Conservation (phyloP, 2,797 vertebrate genomes). For the Hipposideros larvatus region DNA sequence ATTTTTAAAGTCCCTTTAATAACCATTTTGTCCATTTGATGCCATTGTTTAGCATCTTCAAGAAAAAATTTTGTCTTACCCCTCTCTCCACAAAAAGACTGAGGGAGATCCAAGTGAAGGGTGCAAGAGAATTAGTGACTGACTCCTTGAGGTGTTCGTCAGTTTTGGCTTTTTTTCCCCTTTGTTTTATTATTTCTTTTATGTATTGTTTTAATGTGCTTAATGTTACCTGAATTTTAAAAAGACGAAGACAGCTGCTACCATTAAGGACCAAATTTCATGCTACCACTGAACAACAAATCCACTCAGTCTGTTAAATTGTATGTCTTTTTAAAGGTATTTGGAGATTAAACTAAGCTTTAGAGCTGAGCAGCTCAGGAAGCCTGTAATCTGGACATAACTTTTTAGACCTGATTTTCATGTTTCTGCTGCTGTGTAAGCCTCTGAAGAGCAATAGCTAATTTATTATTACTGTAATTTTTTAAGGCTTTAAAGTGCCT, state of each 20-base stretch:
- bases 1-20: conserved; percentile 69
- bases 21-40: conserved; percentile 20
- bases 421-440: conserved; percentile 67
- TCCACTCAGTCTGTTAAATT: conserved; percentile 64
- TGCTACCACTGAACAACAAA: conserved; percentile 73
- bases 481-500: conserved; percentile 85
- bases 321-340: conserved; percentile 75
- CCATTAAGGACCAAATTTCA: conserved; percentile 83
- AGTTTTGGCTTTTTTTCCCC: conserved; percentile 33
- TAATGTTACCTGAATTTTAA: conserved; percentile 66
- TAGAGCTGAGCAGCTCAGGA: conserved; percentile 70
- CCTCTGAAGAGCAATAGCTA: conserved; percentile 81
- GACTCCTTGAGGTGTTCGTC: conserved; percentile 77
- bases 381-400: conserved; percentile 49
- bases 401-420: conserved; percentile 56
- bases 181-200: conserved; percentile 65
- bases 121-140: conserved; percentile 63
- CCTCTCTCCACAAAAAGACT: conserved; percentile 56
- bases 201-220: conserved; percentile 70
- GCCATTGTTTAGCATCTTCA: conserved; percentile 67
- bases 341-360: conserved; percentile 74
- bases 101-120: conserved; percentile 29
- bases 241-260: conserved; percentile 81
- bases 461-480: conserved; percentile 83
- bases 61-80: conserved; percentile 64